Evolutionary conservation across 2,888 invertebrate genomes (phyloP).

Genomic region (Phyllotreta cruciferae): DNA sequence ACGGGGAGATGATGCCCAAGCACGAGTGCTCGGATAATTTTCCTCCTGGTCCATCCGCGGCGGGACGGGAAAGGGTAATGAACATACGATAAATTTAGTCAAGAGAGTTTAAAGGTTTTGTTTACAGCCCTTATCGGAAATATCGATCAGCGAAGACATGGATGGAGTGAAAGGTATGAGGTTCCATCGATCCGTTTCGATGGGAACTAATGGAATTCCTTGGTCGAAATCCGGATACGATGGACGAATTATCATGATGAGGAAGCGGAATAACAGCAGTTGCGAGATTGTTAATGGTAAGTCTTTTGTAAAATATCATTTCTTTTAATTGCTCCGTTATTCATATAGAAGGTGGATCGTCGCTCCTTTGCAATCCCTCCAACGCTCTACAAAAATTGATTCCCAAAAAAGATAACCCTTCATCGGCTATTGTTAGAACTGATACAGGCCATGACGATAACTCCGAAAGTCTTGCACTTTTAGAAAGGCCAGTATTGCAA

Average conservation of each 20-base stretch:
- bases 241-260: conserved; percentile 66
- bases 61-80: conserved; percentile 58
- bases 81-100: neutral
- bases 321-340: neutral
- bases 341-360: conserved; percentile 74
- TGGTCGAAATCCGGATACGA: conserved; percentile 67
- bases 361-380: conserved; percentile 88
- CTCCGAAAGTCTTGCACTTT: conserved; percentile 64
- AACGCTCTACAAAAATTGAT: conserved; percentile 83
- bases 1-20: conserved; percentile 61
- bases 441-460: conserved; percentile 56
- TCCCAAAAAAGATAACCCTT: conserved; percentile 68
- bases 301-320: neutral
- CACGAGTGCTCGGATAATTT: conserved; percentile 59
- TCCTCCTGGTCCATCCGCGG: conserved; percentile 46
- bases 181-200: conserved; percentile 87
- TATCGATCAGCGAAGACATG: conserved; percentile 64
- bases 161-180: conserved; percentile 65
- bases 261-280: conserved; percentile 75
- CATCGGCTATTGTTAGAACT: conserved; percentile 57
- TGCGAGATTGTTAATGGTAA: conserved; percentile 67
- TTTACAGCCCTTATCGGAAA: conserved; percentile 64
- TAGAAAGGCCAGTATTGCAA: conserved; percentile 83
- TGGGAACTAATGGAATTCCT: conserved; percentile 74
- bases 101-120: conserved; percentile 15